phyloP scores from a whole-genome alignment of 2,113 vertebrate genomes.

The Boleophthalmus pectinirostris region DNA sequence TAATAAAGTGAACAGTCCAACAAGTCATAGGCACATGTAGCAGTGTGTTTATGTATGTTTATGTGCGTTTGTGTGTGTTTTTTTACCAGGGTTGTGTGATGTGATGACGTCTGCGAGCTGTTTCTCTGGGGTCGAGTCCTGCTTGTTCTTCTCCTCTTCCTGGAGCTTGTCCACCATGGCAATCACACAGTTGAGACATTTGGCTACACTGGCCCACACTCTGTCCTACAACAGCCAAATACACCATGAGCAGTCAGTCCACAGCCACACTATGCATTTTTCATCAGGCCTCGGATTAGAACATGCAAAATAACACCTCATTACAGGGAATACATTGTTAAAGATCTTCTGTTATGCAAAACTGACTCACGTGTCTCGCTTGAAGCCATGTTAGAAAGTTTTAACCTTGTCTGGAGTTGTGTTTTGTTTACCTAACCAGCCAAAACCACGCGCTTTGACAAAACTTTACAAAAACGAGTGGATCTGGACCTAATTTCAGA shows the following conservation, averaged over 20 bases:
- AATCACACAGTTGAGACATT: conserved; percentile 93
- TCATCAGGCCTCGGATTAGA: neutral
- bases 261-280: neutral
- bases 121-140: conserved; percentile 63
- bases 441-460: too few relatives aligned
- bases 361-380: too few relatives aligned
- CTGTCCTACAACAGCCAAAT: conserved; percentile 87
- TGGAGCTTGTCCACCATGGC: conserved; percentile 93
- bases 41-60: too few relatives aligned
- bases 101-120: conserved; percentile 77
- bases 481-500: too few relatives aligned
- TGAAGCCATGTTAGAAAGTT: too few relatives aligned
- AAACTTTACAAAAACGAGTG: too few relatives aligned
- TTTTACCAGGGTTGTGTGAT: conserved; percentile 82
- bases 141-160: conserved; percentile 77
- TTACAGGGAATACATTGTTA: neutral
- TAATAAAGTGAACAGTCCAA: too few relatives aligned
- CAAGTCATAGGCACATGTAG: too few relatives aligned
- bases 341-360: too few relatives aligned
- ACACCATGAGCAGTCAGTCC: conserved; percentile 37
- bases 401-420: too few relatives aligned
- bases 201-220: conserved; percentile 93
- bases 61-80: too few relatives aligned
- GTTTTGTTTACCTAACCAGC: too few relatives aligned
- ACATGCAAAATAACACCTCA: neutral